Evolutionary conservation across 2,113 vertebrate species (phyloP).

Genomic region (Muscicapa adusta): DNA sequence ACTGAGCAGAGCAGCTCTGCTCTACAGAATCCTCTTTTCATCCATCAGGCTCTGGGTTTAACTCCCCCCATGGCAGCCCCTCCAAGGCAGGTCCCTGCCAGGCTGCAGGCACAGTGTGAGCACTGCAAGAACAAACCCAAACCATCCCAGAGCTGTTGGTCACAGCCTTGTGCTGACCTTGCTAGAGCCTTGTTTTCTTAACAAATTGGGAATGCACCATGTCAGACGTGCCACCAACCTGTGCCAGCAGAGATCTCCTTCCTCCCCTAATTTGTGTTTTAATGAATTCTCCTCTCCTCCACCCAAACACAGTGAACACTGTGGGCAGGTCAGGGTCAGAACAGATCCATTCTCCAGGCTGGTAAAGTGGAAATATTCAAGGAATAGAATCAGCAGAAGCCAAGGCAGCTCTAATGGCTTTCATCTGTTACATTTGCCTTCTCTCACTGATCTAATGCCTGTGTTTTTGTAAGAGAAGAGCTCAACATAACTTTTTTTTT

Average conservation of each 20-base stretch:
- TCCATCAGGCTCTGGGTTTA: background rate
- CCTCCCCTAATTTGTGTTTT: background rate
- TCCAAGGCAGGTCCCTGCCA: background rate
- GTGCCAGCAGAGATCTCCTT: background rate
- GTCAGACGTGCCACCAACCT: background rate
- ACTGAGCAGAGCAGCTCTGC: background rate
- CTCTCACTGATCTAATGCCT: conserved; percentile 2
- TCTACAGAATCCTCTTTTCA: background rate
- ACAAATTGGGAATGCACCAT: background rate
- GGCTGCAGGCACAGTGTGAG: background rate
- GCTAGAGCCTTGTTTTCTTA: background rate
- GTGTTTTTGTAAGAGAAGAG: conserved; percentile 48
- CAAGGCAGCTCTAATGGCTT: conserved; percentile 22
- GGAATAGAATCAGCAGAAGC: background rate
- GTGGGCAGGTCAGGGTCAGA: conserved; percentile 47
- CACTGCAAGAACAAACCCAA: background rate
- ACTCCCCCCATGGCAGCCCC: background rate
- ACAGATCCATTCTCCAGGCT: conserved; percentile 23
- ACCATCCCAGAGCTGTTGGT: background rate
- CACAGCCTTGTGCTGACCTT: background rate
- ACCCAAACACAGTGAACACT: conserved; percentile 3
- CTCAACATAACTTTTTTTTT: conserved; percentile 18
- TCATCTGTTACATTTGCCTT: conserved; percentile 15
- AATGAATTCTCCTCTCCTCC: background rate
- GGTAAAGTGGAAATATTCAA: conserved; percentile 29